Base-by-base conservation (phyloP, 2,888 invertebrate species). In the Litoditis marina region DNA sequence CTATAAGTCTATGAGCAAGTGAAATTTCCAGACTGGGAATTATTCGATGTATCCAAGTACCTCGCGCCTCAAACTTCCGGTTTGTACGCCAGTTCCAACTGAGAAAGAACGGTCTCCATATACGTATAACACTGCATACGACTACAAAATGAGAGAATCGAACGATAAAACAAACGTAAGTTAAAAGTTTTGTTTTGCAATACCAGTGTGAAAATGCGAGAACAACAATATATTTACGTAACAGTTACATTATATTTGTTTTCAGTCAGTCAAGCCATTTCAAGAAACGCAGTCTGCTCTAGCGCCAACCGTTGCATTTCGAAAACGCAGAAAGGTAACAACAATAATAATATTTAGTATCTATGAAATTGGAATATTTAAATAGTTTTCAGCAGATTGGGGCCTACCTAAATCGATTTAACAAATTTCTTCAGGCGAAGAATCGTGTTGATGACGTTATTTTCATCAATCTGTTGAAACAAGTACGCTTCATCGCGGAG, bases 401-500 rank as follows among this genome's bases (percentile, higher is more conserved):
- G n/a, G n/a, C n/a, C n/a, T n/a, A n/a, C n/a, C n/a, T n/a, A n/a
- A n/a, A n/a, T n/a, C 47, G 8, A 47, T 13, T 47, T n/a, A 47
- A 13, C 11, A 8, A 47, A 47, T 47, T n/a, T 19, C 19, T 49
- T 49, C 53, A 56, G 44, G 56, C 57, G 30, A 73, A 66, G 46
- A 70, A 78, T 27, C 56, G 65, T 16, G 65, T 80, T 16, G 75
- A 81, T 63, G 81, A 80, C 58, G 65, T 78, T 27, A 74, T 81
- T 22, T 78, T 81, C 60, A 66, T 73, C 49, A 81, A 81, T 64
- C 54, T 81, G 8, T 63, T 81, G 6, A 76, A 78, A 31, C 81
- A 81, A 74, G 66, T 65, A 49, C 66, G 77, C 2, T 80, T 82
- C 59, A 82, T 82, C 47, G 81, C 82, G 11, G 80, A 82, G 32